These are phyloP conservation scores for Aphelinus certus DNA, from an alignment of 1,140 invertebrate genomes.

Conservation along the genomic window DNA sequence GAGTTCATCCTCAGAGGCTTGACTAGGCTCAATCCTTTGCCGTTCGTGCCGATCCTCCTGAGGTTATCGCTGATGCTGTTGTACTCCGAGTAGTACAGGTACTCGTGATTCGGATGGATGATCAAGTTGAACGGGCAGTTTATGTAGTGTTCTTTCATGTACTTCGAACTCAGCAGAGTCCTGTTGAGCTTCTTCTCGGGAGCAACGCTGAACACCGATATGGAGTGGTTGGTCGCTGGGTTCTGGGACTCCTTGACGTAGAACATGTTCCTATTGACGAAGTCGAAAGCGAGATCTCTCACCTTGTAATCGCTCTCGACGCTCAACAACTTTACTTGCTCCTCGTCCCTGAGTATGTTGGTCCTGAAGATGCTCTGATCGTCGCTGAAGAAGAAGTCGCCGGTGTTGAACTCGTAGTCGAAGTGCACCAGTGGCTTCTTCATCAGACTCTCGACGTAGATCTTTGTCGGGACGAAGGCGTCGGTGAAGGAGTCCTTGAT, in stretches of 20 bases:
- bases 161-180: neutral
- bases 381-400: slow-evolving; percentile 8
- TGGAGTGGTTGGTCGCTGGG: neutral
- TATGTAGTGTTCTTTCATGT: slow-evolving; percentile 9
- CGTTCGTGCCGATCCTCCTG: neutral
- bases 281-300: neutral
- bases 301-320: neutral
- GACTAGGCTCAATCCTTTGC: neutral
- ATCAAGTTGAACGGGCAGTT: slow-evolving; percentile 5
- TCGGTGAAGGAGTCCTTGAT: neutral
- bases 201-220: neutral
- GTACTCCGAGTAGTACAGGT: slow-evolving; percentile 10
- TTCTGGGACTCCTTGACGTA: slow-evolving; percentile 9
- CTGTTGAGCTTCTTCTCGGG: no score
- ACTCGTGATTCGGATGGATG: slow-evolving; percentile 3
- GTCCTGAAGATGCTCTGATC: slow-evolving; percentile 7
- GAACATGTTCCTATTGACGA: neutral
- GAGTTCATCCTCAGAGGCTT: neutral
- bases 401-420: slow-evolving; percentile 1
- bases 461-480: neutral
- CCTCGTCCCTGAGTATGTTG: neutral
- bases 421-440: slow-evolving; percentile 4
- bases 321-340: neutral
- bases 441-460: neutral
- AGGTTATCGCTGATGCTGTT: slow-evolving; percentile 1